Base-by-base conservation (phyloP, 2,888 invertebrate species). In the Athripsodes cinereus region DNA sequence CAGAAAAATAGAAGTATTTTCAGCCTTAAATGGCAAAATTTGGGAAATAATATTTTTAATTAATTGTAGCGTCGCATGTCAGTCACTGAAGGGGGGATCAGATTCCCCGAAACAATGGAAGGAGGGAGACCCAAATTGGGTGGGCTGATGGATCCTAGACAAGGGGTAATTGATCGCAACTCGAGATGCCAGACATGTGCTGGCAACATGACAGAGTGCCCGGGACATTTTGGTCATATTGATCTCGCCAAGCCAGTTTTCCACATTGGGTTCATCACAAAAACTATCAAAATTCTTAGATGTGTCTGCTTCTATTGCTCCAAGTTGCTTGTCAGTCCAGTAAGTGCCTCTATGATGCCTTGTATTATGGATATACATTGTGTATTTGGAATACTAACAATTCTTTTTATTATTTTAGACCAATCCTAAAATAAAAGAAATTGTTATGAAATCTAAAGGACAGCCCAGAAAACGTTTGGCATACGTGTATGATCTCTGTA, bases 291-390 rank as follows among this genome's bases (percentile, higher is more conserved):
- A 77, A 86, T 96, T 60, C 76, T 99, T n/a, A 82, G 99, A 74
- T 99, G 99, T 75, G 97, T 99, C 20, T 99, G 99, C 72, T 99
- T 97, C 74, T 98, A 95, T 72, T 99, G 99, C 74, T 98, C 98
- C 49, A 97, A 96, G 73, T 79, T 99, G 67, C 82, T 99, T 64
- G 93, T 98, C 59, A 96, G 92, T 68, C 92, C 95, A 44, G 91
- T 92, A 80, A 90, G 90, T 84, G 74, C 58, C 3, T 26, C 3
- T 26, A 6, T 26, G 3, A 26, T 26, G 26, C 26, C 10, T 40
- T 35, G 58, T 26, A 26, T 26, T 40, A 40, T 40, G 2, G 5
- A 40, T 13, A 40, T n/a, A 40, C 13, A 40, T 40, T 40, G 13
- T 6, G 11, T 31, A 31, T 31, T 31, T 31, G 11, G 31, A 31